These are phyloP conservation scores for Drosophila fuyamai DNA, from an alignment of 1,140 invertebrate genomes.

Conservation along the genomic window DNA sequence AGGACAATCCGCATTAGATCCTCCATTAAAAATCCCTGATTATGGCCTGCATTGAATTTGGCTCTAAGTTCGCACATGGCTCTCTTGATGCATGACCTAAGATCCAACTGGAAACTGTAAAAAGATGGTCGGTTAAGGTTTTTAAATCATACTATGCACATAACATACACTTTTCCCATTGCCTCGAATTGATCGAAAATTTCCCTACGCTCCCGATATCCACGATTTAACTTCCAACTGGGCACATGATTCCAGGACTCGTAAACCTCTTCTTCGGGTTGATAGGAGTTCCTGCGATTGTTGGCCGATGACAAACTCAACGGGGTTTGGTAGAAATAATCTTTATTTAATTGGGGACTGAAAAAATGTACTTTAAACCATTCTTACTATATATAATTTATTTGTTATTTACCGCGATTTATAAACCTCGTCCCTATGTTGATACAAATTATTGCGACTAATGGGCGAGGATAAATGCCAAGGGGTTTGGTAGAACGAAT, in stretches of 20 bases:
- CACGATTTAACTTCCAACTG: constrained; percentile 64
- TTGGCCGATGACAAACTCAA: constrained; percentile 15
- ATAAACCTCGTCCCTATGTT: neutral
- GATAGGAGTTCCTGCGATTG: neutral
- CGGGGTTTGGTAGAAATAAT: constrained; percentile 51
- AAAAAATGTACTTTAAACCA: neutral
- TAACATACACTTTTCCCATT: constrained; percentile 57
- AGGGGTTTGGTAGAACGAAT: constrained; percentile 11
- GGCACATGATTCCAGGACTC: constrained; percentile 54
- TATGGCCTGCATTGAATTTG: constrained; percentile 20
- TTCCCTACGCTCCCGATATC: constrained; percentile 55
- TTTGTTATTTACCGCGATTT: neutral
- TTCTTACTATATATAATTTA: too few species aligned
- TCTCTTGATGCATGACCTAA: constrained; percentile 61
- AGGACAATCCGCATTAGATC: constrained; percentile 61
- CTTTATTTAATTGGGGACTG: constrained; percentile 5
- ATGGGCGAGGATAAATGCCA: constrained; percentile 15
- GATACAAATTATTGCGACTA: constrained; percentile 3
- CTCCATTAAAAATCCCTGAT: constrained; percentile 50
- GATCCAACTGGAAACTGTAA: constrained; percentile 53
- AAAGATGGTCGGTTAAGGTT: neutral
- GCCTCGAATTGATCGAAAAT: constrained; percentile 67
- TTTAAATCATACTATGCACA: too few species aligned
- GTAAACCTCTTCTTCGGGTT: constrained; percentile 33
- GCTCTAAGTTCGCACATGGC: constrained; percentile 62